Conservation (phyloP, 2,113 vertebrate genomes). For the Balaeniceps rex region DNA sequence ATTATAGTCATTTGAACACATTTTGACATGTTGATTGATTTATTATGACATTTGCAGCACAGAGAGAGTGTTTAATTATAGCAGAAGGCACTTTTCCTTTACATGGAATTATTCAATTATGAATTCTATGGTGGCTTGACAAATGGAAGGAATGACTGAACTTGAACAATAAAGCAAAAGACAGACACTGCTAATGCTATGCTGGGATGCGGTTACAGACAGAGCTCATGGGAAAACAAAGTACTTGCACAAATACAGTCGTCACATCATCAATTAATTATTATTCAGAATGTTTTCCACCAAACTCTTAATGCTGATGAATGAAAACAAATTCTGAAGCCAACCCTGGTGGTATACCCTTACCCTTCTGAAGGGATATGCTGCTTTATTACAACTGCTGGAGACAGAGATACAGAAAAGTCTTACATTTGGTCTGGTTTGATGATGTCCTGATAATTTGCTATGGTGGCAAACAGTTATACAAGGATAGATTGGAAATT, state of each 20-base stretch:
- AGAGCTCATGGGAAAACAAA: not conserved
- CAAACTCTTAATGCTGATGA: not conserved
- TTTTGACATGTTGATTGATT: not conserved
- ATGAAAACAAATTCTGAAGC: not conserved
- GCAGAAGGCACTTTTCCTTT: not conserved
- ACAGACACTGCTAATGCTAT: not conserved
- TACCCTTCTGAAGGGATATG: not conserved
- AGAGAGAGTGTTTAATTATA: not conserved
- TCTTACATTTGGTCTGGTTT: not conserved
- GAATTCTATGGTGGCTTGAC: not conserved
- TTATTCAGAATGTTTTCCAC: constrained; percentile 10
- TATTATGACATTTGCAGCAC: not conserved
- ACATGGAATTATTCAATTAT: not conserved
- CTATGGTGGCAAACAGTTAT: not conserved
- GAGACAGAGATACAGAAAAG: not conserved
- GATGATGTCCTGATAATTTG: not conserved
- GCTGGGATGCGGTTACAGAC: not conserved
- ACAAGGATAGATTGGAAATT: not conserved
- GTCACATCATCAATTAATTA: constrained; percentile 37
- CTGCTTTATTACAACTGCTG: not conserved
- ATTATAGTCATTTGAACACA: not conserved
- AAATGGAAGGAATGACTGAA: not conserved
- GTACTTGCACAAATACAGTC: not conserved
- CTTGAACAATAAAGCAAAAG: not conserved
- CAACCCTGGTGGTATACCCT: not conserved